phyloP scores from a whole-genome alignment of 1,140 invertebrate species.

The Micrasema minimum region DNA sequence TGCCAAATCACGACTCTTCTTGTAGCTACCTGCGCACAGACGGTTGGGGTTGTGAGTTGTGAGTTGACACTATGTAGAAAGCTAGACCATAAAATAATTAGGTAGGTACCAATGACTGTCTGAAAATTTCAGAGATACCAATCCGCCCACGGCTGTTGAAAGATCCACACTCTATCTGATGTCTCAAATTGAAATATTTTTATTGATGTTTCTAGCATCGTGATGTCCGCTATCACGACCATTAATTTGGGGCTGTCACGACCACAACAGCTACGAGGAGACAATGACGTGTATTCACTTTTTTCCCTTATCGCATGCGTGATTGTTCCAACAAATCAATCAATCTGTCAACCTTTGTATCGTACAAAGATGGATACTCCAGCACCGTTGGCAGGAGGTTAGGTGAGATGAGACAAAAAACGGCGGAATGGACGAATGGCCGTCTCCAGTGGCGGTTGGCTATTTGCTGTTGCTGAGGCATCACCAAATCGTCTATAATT shows the following conservation, averaged over 20 bases:
- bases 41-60: no score
- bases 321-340: slow-evolving; percentile 53
- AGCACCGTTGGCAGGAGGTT: slow-evolving; percentile 26
- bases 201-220: not conserved
- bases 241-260: slow-evolving; percentile 51
- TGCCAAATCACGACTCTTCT: no score
- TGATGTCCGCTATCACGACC: slow-evolving; percentile 41
- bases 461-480: no score
- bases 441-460: no score
- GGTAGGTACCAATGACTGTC: no score
- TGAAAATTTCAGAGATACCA: not conserved
- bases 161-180: not conserved
- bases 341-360: slow-evolving; percentile 50
- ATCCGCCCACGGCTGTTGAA: not conserved
- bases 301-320: slow-evolving; percentile 40
- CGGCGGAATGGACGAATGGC: slow-evolving; percentile 6
- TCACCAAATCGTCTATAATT: no score
- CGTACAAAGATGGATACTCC: slow-evolving; percentile 43
- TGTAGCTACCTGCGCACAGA: no score
- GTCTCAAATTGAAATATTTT: slow-evolving; percentile 7
- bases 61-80: no score
- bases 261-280: slow-evolving; percentile 35
- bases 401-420: slow-evolving; percentile 21
- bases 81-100: no score
- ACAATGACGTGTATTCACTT: slow-evolving; percentile 46